Percentiles rank a stretch among this genome's conserved stretches.
Conservation (phyloP, 1,140 invertebrate species). For the Lethrus apterus region DNA sequence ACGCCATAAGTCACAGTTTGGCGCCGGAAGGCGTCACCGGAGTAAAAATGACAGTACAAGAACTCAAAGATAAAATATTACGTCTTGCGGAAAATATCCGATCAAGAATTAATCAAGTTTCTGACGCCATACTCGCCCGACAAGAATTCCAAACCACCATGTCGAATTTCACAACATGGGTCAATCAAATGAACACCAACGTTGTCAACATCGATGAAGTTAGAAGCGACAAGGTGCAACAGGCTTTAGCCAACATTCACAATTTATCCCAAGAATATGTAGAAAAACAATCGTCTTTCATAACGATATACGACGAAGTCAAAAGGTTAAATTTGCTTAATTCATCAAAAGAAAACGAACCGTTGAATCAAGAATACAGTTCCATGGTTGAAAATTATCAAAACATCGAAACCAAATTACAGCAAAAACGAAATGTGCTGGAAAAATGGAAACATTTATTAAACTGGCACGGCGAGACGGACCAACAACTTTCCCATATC, state of each 20-base stretch:
- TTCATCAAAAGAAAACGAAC: slow-evolving; percentile 60
- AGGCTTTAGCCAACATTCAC: slow-evolving; percentile 70
- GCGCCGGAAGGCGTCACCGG: slow-evolving; percentile 65
- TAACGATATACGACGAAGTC: slow-evolving; percentile 71
- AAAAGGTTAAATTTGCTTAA: slow-evolving; percentile 65
- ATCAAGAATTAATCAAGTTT: slow-evolving; percentile 66
- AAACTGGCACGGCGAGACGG: slow-evolving; percentile 74
- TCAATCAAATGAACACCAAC: slow-evolving; percentile 66
- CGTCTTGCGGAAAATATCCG: slow-evolving; percentile 65
- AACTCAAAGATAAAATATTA: slow-evolving; percentile 63
- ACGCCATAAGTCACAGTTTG: slow-evolving; percentile 66
- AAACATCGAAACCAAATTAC: slow-evolving; percentile 65
- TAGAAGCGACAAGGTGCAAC: slow-evolving; percentile 68
- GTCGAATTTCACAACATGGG: slow-evolving; percentile 75
- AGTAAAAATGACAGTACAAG: slow-evolving; percentile 62
- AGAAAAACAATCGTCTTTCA: slow-evolving; percentile 66
- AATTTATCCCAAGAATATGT: slow-evolving; percentile 71
- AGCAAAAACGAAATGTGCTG: slow-evolving; percentile 63
- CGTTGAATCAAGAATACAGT: slow-evolving; percentile 67
- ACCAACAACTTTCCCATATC: slow-evolving; percentile 69
- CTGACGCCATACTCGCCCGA: slow-evolving; percentile 67
- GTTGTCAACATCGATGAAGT: slow-evolving; percentile 74
- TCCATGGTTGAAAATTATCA: slow-evolving; percentile 68
- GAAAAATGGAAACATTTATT: slow-evolving; percentile 79
- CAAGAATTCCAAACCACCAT: slow-evolving; percentile 82